Base-by-base conservation (phyloP, 53 echinoderm and acorn worm species). In the Astropecten irregularis region DNA sequence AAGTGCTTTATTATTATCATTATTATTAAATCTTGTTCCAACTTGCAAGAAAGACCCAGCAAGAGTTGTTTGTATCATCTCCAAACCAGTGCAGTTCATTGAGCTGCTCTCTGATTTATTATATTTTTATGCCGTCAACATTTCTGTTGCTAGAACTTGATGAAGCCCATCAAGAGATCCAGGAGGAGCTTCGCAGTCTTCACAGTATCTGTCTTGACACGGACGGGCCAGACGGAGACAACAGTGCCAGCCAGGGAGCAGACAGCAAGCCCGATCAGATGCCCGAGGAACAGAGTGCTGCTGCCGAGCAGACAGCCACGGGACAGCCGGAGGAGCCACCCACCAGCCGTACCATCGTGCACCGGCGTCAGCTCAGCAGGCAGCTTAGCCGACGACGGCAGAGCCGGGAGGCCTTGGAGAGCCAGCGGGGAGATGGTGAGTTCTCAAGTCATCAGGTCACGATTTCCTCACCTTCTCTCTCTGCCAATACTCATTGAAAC, bases 121-220 rank as follows among this genome's bases (percentile, higher is more conserved):
- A n/a, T n/a, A n/a, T n/a, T n/a, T n/a, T n/a, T n/a, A n/a, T n/a
- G n/a, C n/a, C n/a, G n/a, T n/a, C n/a, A n/a, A n/a, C n/a, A n/a
- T n/a, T n/a, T n/a, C n/a, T 37, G n/a, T 1, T 0, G 1, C 7
- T 34, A 73, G 73, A 36, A 21, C 30, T 73, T 32, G 73, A 53
- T 22, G 33, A n/a, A 35, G 36, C 32, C 14, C 13, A 26, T 31
- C 71, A 71, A 28, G 50, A 49, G 9, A 27, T 48, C n/a, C 48
- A 3, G 9, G 71, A 27, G 10, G 88, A 83, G n/a, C 26, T 83
- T 13, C 65, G 58, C 28, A 79, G 77, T 67, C 69, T 77, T 7
- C 61, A 77, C 68, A 89, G 71, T 68, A 92, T 92, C 61, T 55
- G 83, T 18, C 76, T 86, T 27, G 90, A 73, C 18, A 66, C 36